Evolutionary conservation across 2,888 invertebrate genomes (phyloP).

Genomic region (Lithodes maja): DNA sequence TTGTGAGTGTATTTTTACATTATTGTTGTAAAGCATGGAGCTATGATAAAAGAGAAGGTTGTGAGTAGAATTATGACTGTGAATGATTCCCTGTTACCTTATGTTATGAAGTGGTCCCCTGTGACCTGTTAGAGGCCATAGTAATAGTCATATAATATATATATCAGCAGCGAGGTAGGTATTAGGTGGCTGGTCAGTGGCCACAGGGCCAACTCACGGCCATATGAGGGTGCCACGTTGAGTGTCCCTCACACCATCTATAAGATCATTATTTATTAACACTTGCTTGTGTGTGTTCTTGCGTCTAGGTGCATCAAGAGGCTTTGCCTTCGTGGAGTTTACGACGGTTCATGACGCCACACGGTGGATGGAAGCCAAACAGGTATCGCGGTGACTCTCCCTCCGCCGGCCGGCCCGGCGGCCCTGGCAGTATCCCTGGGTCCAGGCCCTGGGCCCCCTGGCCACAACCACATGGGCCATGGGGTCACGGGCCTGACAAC

Average conservation of each 20-base stretch:
- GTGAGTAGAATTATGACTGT: conserved; percentile 29
- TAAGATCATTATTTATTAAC: conserved; percentile 68
- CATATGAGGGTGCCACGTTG: conserved; percentile 66
- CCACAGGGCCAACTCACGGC: conserved; percentile 68
- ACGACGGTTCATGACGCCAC: conserved; percentile 89
- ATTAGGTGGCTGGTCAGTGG: conserved; percentile 62
- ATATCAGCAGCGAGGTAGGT: conserved; percentile 57
- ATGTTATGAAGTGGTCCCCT: conserved; percentile 56
- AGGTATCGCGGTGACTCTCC: conserved; percentile 78
- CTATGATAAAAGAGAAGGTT: conserved; percentile 15
- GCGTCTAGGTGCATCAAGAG: conserved; percentile 86
- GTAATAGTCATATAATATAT: conserved; percentile 18
- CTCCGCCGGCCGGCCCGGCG: conserved; percentile 61
- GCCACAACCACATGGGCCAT: conserved; percentile 56
- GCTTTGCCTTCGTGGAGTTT: conserved; percentile 96
- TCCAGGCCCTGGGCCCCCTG: conserved; percentile 54
- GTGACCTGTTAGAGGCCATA: conserved; percentile 57
- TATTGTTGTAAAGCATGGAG: conserved; percentile 37
- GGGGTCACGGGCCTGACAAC: conserved; percentile 59
- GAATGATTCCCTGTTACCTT: conserved; percentile 40
- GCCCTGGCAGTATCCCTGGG: conserved; percentile 57
- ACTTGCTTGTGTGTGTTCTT: conserved; percentile 71
- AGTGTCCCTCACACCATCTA: conserved; percentile 63
- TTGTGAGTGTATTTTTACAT: conserved; percentile 28
- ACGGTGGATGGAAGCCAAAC: conserved; percentile 93